A percentile compares a stretch with the other conserved stretches of the same genome.
Conservation (phyloP, 1,140 invertebrate species). For the Calliopsis andreniformis region DNA sequence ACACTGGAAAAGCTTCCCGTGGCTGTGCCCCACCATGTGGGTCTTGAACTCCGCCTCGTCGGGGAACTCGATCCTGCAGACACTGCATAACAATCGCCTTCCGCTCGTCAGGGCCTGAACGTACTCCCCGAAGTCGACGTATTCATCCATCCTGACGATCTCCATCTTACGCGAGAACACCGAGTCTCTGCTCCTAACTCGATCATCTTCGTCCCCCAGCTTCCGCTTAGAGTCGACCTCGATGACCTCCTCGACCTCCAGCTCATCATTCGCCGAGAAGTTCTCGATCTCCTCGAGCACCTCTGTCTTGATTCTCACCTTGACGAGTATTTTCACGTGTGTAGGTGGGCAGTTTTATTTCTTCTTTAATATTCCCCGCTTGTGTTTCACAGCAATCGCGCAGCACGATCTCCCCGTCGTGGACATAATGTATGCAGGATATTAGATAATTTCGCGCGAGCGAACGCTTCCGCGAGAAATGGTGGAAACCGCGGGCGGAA, state of each 20-base stretch:
- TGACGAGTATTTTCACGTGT: no score
- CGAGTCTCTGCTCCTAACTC: slow-evolving; percentile 1
- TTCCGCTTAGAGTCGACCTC: not conserved
- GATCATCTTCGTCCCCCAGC: slow-evolving; percentile 12
- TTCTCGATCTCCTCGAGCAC: slow-evolving; percentile 55
- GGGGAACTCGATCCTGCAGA: slow-evolving; percentile 56
- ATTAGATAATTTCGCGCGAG: slow-evolving; percentile 42
- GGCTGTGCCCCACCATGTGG: slow-evolving; percentile 52
- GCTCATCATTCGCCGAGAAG: slow-evolving; percentile 50
- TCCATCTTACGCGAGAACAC: slow-evolving; percentile 18
- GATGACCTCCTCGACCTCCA: not conserved
- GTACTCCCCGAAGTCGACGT: slow-evolving; percentile 57
- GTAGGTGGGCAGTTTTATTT: no score
- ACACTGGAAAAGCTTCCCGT: slow-evolving; percentile 46
- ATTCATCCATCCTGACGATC: slow-evolving; percentile 8
- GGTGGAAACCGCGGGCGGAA: not conserved
- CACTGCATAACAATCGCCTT: slow-evolving; percentile 45
- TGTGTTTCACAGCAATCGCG: slow-evolving; percentile 8
- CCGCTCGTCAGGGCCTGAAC: slow-evolving; percentile 40
- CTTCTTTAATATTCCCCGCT: not conserved
- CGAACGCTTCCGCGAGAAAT: slow-evolving; percentile 32
- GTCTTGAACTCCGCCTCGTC: slow-evolving; percentile 52
- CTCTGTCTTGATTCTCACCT: slow-evolving; percentile 58
- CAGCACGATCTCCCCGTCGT: slow-evolving; percentile 15
- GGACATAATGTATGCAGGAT: slow-evolving; percentile 28